Evolutionary conservation across 2,797 vertebrate genomes (phyloP).

Genomic region (Heliangelus exortis): DNA sequence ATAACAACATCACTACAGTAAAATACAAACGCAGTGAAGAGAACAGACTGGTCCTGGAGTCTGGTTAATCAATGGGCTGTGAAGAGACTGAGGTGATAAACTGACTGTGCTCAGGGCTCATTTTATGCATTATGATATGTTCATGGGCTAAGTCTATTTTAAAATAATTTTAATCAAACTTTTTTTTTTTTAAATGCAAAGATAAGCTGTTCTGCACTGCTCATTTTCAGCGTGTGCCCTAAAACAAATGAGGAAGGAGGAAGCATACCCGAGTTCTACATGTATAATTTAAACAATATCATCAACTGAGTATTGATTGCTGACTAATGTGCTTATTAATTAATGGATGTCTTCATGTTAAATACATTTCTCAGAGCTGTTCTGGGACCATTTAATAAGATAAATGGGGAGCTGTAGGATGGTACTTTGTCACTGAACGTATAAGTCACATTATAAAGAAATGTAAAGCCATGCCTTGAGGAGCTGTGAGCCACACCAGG

Average conservation of each 20-base stretch:
- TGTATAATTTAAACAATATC: slow-evolving; percentile 66
- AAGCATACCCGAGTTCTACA: slow-evolving; percentile 30
- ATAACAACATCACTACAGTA: neutral
- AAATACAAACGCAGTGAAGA: slow-evolving; percentile 6
- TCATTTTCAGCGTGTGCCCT: slow-evolving; percentile 37
- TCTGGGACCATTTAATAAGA: slow-evolving; percentile 52
- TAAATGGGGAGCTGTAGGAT: neutral
- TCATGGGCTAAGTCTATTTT: slow-evolving; percentile 72
- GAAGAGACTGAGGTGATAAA: slow-evolving; percentile 76
- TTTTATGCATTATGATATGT: slow-evolving; percentile 72
- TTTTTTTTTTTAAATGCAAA: slow-evolving; percentile 61
- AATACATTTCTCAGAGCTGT: slow-evolving; percentile 49
- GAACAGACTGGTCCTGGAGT: slow-evolving; percentile 33
- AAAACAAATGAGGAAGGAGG: slow-evolving; percentile 51
- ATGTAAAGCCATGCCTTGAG: neutral
- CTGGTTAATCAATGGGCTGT: slow-evolving; percentile 75
- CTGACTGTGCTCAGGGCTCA: slow-evolving; percentile 67
- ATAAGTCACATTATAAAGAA: neutral
- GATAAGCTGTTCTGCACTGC: slow-evolving; percentile 44
- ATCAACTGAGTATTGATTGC: slow-evolving; percentile 60
- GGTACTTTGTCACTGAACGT: neutral
- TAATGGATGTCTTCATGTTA: slow-evolving; percentile 57
- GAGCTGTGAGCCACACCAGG: neutral
- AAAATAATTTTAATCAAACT: slow-evolving; percentile 75
- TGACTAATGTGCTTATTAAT: slow-evolving; percentile 70